Conservation (phyloP, 2,797 vertebrate species). For the Girardinus metallicus region DNA sequence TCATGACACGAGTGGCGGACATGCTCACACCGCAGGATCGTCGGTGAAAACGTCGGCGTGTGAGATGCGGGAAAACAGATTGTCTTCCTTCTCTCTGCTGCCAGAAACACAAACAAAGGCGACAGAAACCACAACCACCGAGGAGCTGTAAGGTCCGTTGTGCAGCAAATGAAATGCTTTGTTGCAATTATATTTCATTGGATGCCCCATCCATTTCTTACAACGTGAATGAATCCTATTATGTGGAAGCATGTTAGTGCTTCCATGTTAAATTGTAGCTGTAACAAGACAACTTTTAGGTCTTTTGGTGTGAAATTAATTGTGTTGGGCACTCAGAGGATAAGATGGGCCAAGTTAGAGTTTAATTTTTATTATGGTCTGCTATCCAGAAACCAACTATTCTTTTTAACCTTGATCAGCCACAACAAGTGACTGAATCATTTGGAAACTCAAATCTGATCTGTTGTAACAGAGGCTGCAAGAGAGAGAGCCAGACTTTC, state of each 20-base stretch:
- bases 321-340: neutral
- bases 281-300: neutral
- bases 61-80: slow-evolving; percentile 24
- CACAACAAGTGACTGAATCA: neutral
- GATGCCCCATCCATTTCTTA: neutral
- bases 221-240: neutral
- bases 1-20: slow-evolving; percentile 39
- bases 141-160: slow-evolving; percentile 11
- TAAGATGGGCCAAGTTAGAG: neutral
- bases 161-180: neutral
- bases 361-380: neutral
- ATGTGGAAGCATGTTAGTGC: neutral
- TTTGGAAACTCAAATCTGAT: neutral
- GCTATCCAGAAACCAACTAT: neutral
- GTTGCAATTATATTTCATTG: neutral
- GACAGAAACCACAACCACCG: slow-evolving; percentile 23
- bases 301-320: neutral
- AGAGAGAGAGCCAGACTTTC: neutral
- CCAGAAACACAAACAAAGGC: slow-evolving; percentile 32
- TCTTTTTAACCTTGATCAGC: neutral
- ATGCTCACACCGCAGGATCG: slow-evolving; percentile 8
- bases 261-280: neutral
- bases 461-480: neutral
- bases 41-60: slow-evolving; percentile 19
- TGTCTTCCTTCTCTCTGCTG: neutral